Evolutionary conservation across 1,140 invertebrate genomes (phyloP).

Genomic region (Monochamus saltuarius): DNA sequence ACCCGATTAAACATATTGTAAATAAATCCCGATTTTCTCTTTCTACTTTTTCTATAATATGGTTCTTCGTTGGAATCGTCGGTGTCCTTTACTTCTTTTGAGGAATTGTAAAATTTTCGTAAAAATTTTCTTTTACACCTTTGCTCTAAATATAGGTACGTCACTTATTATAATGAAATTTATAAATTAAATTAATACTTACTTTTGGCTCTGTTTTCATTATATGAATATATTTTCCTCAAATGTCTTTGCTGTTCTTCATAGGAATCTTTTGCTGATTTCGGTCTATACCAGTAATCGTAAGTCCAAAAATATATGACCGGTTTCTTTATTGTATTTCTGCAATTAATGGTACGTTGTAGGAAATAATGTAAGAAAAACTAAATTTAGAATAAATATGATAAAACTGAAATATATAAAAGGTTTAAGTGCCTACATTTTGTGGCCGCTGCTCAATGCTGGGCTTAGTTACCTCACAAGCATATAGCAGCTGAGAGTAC

Average conservation of each 20-base stretch:
- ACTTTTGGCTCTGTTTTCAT: conserved; percentile 21
- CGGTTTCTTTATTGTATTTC: conserved; percentile 34
- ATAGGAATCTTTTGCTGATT: conserved; percentile 53
- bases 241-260: conserved; percentile 53
- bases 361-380: no score
- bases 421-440: no score
- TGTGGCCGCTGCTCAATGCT: no score
- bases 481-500: no score
- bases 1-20: conserved; percentile 19
- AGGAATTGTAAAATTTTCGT: conserved; percentile 14
- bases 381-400: no score
- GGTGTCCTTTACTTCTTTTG: conserved; percentile 15
- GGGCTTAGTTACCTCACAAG: no score
- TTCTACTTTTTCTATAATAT: conserved; percentile 14
- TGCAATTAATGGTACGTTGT: conserved; percentile 13
- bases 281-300: conserved; percentile 59
- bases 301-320: conserved; percentile 59
- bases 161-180: no score
- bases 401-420: no score
- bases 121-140: conserved; percentile 20
- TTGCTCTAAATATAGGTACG: conserved; percentile 20
- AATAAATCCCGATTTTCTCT: conserved; percentile 24
- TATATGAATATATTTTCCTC: conserved; percentile 34
- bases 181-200: no score
- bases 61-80: conserved; percentile 20